Percentiles rank a stretch among this genome's conserved stretches.
phyloP scores from a whole-genome alignment of 1,140 invertebrate genomes.

The Drosophila pseudoobscura region DNA sequence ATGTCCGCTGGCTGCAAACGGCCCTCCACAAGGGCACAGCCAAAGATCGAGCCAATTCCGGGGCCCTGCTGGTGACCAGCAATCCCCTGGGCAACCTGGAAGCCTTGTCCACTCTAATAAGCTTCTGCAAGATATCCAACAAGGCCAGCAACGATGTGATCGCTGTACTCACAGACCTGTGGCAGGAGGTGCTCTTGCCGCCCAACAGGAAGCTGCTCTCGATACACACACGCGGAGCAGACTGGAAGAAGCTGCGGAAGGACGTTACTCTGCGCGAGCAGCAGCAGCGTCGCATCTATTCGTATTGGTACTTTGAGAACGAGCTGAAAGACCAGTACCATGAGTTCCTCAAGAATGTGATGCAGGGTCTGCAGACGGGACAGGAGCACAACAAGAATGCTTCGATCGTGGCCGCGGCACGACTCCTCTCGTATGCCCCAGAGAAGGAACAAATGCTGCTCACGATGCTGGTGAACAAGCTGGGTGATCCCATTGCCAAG shows the following conservation, averaged over 20 bases:
- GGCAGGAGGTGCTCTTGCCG: constrained; percentile 88
- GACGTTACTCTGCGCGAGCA: constrained; percentile 66
- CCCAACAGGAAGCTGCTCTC: constrained; percentile 86
- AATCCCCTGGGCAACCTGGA: constrained; percentile 89
- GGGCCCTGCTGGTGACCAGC: constrained; percentile 89
- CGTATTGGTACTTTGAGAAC: constrained; percentile 89
- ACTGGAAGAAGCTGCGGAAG: constrained; percentile 74
- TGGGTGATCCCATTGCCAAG: constrained; percentile 95
- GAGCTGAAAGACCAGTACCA: constrained; percentile 88
- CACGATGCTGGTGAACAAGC: constrained; percentile 94
- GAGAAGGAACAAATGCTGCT: constrained; percentile 95
- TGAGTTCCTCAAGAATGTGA: constrained; percentile 78
- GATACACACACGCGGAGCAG: constrained; percentile 87
- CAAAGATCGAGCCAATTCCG: constrained; percentile 90
- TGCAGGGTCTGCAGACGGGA: constrained; percentile 75
- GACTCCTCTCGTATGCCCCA: constrained; percentile 91
- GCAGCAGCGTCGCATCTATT: constrained; percentile 83
- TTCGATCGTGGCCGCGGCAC: constrained; percentile 90
- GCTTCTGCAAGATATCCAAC: constrained; percentile 88
- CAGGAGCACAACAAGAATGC: constrained; percentile 92
- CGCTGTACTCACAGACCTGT: constrained; percentile 88
- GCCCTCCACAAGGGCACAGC: constrained; percentile 89
- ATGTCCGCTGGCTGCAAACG: constrained; percentile 88
- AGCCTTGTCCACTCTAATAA: constrained; percentile 87
- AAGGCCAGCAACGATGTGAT: constrained; percentile 87